Evolutionary conservation across 2,113 vertebrate genomes (phyloP).

Genomic region (Tringa solitaria): DNA sequence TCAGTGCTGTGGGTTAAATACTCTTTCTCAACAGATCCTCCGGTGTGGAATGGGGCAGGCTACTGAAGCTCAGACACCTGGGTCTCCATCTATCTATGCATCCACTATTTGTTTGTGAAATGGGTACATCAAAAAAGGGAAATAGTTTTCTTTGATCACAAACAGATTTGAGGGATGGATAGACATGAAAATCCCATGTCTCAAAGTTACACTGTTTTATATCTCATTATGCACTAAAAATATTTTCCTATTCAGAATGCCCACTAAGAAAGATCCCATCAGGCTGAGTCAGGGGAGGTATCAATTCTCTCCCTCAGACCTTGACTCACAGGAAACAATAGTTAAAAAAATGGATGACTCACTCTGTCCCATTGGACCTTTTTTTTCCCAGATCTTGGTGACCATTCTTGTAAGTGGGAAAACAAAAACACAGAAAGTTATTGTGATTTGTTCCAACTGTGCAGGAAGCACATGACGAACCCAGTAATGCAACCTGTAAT

Average conservation of each 20-base stretch:
- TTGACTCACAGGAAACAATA: neutral
- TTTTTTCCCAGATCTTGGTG: neutral
- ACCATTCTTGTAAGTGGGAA: neutral
- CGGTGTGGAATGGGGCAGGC: neutral
- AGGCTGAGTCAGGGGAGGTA: neutral
- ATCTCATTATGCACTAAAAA: neutral
- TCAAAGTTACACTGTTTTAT: neutral
- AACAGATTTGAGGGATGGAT: neutral
- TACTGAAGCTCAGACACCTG: neutral
- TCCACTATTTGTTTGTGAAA: neutral
- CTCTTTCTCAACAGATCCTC: neutral
- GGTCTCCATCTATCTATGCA: neutral
- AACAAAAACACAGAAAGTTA: neutral
- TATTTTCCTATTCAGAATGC: neutral
- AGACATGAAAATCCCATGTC: neutral
- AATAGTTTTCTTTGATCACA: neutral
- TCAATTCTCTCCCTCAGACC: neutral
- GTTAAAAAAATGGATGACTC: neutral
- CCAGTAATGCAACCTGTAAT: neutral
- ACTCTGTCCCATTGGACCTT: neutral
- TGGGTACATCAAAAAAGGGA: neutral
- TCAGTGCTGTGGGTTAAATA: neutral
- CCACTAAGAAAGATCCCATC: neutral
- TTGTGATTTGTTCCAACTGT: neutral
- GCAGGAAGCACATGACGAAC: neutral